Conservation (phyloP, 2,113 vertebrate species). For the Condylura cristata region DNA sequence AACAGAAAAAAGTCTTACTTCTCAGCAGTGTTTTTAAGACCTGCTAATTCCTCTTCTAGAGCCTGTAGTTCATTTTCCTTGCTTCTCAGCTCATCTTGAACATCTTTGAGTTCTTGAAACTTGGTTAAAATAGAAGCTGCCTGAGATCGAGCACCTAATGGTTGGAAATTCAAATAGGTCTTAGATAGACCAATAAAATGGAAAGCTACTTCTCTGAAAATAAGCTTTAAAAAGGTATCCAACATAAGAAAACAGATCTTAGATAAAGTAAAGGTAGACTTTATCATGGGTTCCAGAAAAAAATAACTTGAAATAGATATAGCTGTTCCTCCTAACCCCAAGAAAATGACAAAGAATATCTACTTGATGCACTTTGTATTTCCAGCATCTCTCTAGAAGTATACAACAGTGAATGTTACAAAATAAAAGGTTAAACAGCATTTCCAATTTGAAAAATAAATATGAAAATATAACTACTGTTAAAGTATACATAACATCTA, state of each 20-base stretch:
- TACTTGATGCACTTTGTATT: too few species aligned
- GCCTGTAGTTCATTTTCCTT: constrained; percentile 88
- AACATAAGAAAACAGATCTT: not conserved
- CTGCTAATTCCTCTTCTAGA: constrained; percentile 87
- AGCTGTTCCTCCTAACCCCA: too few species aligned
- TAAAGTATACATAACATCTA: too few species aligned
- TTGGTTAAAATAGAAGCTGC: constrained; percentile 89
- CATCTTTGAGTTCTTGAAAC: constrained; percentile 90
- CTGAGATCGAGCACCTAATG: constrained; percentile 89
- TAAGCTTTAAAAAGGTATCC: not conserved
- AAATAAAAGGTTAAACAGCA: too few species aligned
- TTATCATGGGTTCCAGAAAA: not conserved
- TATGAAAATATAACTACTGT: too few species aligned
- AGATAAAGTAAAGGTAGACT: not conserved
- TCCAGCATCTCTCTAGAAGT: too few species aligned
- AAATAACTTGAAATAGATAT: not conserved
- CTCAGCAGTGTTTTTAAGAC: constrained; percentile 89
- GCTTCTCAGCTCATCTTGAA: constrained; percentile 84
- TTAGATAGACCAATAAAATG: not conserved
- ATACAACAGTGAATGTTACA: too few species aligned
- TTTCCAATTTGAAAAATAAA: too few species aligned
- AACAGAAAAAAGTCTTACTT: constrained; percentile 85
- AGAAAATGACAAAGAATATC: too few species aligned
- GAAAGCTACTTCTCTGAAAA: not conserved
- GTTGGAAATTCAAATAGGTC: not conserved